Conservation (phyloP, 2,113 vertebrate genomes). For the Eretmochelys imbricata region DNA sequence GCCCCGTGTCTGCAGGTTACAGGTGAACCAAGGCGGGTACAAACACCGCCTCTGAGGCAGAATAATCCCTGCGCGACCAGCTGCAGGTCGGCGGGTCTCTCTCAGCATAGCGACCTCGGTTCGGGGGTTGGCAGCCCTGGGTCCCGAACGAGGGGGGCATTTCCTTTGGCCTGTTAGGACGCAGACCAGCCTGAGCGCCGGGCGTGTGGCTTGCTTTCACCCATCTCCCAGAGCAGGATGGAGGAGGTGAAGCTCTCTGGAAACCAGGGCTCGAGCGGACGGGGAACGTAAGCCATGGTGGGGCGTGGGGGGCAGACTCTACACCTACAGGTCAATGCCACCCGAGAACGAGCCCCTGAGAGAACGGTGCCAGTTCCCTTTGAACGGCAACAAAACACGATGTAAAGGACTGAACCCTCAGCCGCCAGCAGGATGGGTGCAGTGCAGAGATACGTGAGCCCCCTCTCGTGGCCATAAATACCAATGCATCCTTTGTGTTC, state of each 20-base stretch:
- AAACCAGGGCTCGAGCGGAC: neutral
- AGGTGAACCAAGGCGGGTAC: too few relatives aligned
- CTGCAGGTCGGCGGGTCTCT: neutral
- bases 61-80: neutral
- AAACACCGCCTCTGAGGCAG: neutral
- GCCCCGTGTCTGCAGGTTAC: neutral
- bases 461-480: too few relatives aligned
- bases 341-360: neutral
- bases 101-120: neutral
- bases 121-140: neutral
- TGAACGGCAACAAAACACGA: fast-evolving
- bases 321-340: too few relatives aligned
- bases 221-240: neutral
- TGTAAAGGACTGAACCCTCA: neutral
- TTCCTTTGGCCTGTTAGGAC: neutral
- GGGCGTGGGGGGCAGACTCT: neutral
- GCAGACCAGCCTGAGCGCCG: neutral
- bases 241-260: too few relatives aligned
- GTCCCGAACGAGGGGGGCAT: too few relatives aligned
- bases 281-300: too few relatives aligned
- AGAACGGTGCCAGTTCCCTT: neutral
- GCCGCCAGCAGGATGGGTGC: too few relatives aligned
- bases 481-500: too few relatives aligned
- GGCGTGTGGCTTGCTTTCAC: neutral
- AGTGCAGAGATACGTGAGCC: too few relatives aligned